Conservation (phyloP, 1,140 invertebrate species). For the Prorops nasuta region DNA sequence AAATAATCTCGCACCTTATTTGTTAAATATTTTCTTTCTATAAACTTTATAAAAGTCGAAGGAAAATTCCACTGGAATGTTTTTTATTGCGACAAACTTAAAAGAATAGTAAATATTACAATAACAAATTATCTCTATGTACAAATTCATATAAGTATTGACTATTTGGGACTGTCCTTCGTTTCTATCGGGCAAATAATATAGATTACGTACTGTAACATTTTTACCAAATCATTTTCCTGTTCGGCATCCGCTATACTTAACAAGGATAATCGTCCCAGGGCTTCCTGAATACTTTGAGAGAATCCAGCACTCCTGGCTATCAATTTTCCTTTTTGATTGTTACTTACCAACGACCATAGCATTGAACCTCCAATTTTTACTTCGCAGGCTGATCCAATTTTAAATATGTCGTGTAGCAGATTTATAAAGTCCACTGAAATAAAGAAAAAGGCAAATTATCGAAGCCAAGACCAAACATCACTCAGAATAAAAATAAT, state of each 20-base stretch:
- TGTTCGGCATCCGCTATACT: constrained; percentile 23
- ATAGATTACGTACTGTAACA: constrained; percentile 41
- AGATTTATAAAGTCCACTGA: constrained; percentile 47
- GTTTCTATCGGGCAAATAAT: no score
- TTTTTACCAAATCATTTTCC: constrained; percentile 35
- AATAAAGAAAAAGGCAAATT: constrained; percentile 13
- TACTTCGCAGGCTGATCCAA: constrained; percentile 36
- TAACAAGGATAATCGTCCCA: constrained; percentile 35
- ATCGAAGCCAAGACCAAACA: not conserved
- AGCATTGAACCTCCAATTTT: constrained; percentile 38
- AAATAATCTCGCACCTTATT: no score
- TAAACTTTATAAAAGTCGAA: no score
- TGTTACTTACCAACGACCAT: constrained; percentile 47
- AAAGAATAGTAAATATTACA: no score
- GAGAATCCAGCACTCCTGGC: constrained; percentile 41
- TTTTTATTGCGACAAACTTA: no score
- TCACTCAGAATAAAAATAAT: not conserved
- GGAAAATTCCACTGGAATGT: no score
- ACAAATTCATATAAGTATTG: no score
- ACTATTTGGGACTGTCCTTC: no score
- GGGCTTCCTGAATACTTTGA: constrained; percentile 38
- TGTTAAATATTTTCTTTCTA: no score
- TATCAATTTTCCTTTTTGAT: constrained; percentile 50
- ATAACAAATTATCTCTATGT: no score
- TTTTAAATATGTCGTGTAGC: constrained; percentile 36